These are phyloP conservation scores for Heterochromis multidens DNA, from an alignment of 2,113 vertebrate species.

Conservation along the genomic window DNA sequence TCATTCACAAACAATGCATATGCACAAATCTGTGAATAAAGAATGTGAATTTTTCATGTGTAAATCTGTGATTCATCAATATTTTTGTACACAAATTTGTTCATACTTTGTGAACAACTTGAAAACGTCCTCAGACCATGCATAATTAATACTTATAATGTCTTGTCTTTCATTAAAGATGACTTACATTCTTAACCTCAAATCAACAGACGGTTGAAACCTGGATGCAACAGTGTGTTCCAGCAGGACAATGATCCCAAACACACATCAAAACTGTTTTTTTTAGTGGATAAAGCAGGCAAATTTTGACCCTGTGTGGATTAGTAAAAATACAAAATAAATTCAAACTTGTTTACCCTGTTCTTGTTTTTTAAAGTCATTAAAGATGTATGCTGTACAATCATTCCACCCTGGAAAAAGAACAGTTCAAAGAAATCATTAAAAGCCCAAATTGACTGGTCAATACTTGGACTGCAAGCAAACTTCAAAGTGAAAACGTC, in stretches of 20 bases:
- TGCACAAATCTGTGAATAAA: background rate
- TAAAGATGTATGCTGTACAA: background rate
- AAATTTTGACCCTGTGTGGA: too few species aligned
- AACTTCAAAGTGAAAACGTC: background rate
- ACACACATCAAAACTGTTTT: too few species aligned
- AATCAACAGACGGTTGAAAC: too few species aligned
- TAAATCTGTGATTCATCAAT: background rate
- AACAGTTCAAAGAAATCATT: background rate
- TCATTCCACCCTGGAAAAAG: background rate
- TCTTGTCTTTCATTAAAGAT: too few species aligned
- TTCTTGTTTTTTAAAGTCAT: background rate
- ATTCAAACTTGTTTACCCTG: background rate
- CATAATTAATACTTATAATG: background rate
- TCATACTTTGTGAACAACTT: background rate
- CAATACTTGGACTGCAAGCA: background rate
- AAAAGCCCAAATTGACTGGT: background rate
- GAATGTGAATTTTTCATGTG: background rate
- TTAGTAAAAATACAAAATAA: too few species aligned
- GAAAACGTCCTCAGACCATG: background rate
- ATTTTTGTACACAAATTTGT: background rate
- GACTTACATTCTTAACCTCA: too few species aligned
- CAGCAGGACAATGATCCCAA: too few species aligned
- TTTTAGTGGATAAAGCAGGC: too few species aligned
- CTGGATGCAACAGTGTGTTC: too few species aligned
- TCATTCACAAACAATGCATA: background rate